phyloP scores from a whole-genome alignment of 2,888 invertebrate genomes.

The Patella depressa region DNA sequence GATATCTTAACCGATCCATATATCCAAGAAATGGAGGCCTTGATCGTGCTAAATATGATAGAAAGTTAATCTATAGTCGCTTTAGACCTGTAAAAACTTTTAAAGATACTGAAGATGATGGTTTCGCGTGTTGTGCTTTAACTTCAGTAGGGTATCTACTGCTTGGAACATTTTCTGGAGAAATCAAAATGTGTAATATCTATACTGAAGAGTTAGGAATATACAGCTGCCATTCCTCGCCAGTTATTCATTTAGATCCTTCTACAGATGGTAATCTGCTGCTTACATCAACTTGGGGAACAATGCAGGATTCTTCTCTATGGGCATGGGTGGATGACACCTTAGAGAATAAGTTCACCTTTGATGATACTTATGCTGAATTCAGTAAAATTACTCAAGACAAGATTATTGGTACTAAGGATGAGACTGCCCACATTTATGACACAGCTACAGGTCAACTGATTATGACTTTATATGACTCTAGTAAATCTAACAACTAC shows the following conservation, averaged over 20 bases:
- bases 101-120: conserved; percentile 78
- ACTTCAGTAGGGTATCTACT: conserved; percentile 79
- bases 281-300: conserved; percentile 89
- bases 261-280: conserved; percentile 81
- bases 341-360: conserved; percentile 76
- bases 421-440: conserved; percentile 87
- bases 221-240: conserved; percentile 87
- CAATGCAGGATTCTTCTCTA: conserved; percentile 82
- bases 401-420: conserved; percentile 89
- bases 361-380: conserved; percentile 91
- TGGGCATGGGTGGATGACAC: conserved; percentile 74
- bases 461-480: conserved; percentile 80
- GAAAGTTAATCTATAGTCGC: conserved; percentile 85
- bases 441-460: conserved; percentile 87
- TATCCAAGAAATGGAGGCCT: conserved; percentile 72
- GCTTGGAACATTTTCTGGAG: conserved; percentile 91
- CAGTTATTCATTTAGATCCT: conserved; percentile 80
- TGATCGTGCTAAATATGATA: conserved; percentile 79
- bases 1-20: conserved; percentile 76
- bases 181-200: conserved; percentile 89
- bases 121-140: conserved; percentile 83
- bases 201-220: conserved; percentile 87
- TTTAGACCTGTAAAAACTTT: conserved; percentile 79
- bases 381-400: conserved; percentile 87
- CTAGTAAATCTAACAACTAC: conserved; percentile 91